Evolutionary conservation across 2,888 invertebrate species (phyloP).

Genomic region (Ornithoptera alexandrae): DNA sequence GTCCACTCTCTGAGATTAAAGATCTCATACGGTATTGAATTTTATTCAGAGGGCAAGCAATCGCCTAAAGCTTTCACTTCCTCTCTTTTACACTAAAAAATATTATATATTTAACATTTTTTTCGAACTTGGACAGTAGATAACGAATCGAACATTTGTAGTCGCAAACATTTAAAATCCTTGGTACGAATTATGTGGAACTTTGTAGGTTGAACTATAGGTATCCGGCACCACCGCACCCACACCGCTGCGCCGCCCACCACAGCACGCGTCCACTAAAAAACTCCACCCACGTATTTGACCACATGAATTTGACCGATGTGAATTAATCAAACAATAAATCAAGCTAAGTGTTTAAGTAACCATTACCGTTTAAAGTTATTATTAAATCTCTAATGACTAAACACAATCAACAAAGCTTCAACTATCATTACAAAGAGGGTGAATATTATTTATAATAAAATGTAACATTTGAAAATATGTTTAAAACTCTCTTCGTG

Average conservation of each 20-base stretch:
- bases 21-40: not conserved
- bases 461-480: too few species aligned
- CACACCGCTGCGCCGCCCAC: slow-evolving; percentile 23
- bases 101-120: too few species aligned
- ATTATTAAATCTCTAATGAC: slow-evolving; percentile 1
- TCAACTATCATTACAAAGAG: not conserved
- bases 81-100: too few species aligned
- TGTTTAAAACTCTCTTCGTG: too few species aligned
- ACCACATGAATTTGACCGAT: slow-evolving; percentile 19
- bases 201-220: slow-evolving; percentile 1
- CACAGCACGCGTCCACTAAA: slow-evolving; percentile 20
- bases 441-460: not conserved
- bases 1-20: too few species aligned
- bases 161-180: not conserved
- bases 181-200: not conserved
- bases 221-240: slow-evolving; percentile 4
- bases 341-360: slow-evolving; percentile 10
- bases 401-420: not conserved
- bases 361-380: slow-evolving; percentile 3
- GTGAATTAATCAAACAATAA: slow-evolving; percentile 19
- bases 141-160: not conserved
- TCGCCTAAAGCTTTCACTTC: too few species aligned
- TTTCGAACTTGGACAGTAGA: too few species aligned
- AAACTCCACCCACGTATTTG: slow-evolving; percentile 23
- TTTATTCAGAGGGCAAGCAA: not conserved